A percentile compares a stretch with the other conserved stretches of the same genome.
Evolutionary conservation across 2,888 invertebrate genomes (phyloP).

Genomic region (Calliphora vomitoria): DNA sequence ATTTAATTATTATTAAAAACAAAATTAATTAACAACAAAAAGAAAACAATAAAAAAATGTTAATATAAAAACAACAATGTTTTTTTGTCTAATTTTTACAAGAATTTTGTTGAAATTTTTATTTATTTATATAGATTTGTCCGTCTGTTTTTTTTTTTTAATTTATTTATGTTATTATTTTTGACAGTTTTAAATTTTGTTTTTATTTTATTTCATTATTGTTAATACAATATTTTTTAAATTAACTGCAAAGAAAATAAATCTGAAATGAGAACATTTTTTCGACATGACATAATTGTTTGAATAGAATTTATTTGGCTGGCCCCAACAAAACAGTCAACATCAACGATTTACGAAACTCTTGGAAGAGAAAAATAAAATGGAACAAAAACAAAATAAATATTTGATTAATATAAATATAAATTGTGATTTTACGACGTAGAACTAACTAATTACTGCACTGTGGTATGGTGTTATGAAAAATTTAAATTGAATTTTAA

Average conservation of each 20-base stretch:
- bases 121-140: neutral
- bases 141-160: neutral
- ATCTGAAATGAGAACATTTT: constrained; percentile 46
- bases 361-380: neutral
- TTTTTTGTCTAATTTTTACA: neutral
- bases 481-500: neutral
- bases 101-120: neutral
- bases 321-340: neutral
- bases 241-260: constrained; percentile 30
- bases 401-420: constrained; percentile 20
- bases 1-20: neutral
- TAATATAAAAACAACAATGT: neutral
- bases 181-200: constrained; percentile 24
- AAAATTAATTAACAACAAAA: neutral
- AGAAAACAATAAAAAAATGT: neutral
- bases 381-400: constrained; percentile 25
- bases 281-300: constrained; percentile 66
- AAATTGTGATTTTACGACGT: neutral
- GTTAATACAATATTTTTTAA: constrained; percentile 25
- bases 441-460: neutral
- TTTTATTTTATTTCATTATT: constrained; percentile 8
- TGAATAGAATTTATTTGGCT: constrained; percentile 49
- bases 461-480: constrained; percentile 12
- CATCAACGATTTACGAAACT: constrained; percentile 6
- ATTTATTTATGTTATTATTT: constrained; percentile 17